A percentile compares a stretch with the other conserved stretches of the same genome.
Evolutionary conservation across 2,888 invertebrate species (phyloP).

Genomic region (Boloria selene): DNA sequence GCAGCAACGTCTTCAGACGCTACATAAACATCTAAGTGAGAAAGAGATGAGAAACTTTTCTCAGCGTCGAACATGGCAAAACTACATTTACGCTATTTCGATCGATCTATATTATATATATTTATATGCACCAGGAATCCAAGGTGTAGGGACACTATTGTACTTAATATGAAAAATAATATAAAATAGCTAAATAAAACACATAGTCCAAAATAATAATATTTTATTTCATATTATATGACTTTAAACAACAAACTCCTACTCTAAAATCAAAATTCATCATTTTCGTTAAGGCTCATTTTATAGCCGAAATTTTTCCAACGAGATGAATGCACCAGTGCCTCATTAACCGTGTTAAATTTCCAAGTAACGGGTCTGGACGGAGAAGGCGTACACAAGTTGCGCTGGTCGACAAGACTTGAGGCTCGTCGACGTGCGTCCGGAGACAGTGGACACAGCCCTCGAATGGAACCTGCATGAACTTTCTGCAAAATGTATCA

Average conservation of each 20-base stretch:
- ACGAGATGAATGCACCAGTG: constrained; percentile 61
- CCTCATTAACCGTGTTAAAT: constrained; percentile 72
- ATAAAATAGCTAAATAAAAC: constrained; percentile 14
- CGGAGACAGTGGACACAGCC: constrained; percentile 63
- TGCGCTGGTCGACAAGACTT: constrained; percentile 61
- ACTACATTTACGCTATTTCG: constrained; percentile 81
- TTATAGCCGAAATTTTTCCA: constrained; percentile 65
- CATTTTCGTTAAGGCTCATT: constrained; percentile 37
- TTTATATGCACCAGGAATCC: constrained; percentile 52
- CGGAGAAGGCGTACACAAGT: constrained; percentile 55
- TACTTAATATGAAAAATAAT: constrained; percentile 36
- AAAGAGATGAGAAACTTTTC: constrained; percentile 63
- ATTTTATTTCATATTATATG: constrained; percentile 10
- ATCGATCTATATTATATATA: constrained; percentile 64
- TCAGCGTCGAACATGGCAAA: constrained; percentile 53
- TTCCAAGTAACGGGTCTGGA: constrained; percentile 59
- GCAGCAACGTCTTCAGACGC: constrained; percentile 58
- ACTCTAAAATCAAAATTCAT: constrained; percentile 29
- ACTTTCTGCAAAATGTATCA: constrained; percentile 48
- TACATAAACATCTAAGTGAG: constrained; percentile 48
- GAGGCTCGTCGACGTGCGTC: constrained; percentile 60
- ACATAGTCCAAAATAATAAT: background rate
- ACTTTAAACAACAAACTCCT: constrained; percentile 3
- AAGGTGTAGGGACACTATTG: constrained; percentile 52
- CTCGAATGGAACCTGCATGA: constrained; percentile 50